Conservation (phyloP, 2,113 vertebrate species). For the Pomatostomus ruficeps region DNA sequence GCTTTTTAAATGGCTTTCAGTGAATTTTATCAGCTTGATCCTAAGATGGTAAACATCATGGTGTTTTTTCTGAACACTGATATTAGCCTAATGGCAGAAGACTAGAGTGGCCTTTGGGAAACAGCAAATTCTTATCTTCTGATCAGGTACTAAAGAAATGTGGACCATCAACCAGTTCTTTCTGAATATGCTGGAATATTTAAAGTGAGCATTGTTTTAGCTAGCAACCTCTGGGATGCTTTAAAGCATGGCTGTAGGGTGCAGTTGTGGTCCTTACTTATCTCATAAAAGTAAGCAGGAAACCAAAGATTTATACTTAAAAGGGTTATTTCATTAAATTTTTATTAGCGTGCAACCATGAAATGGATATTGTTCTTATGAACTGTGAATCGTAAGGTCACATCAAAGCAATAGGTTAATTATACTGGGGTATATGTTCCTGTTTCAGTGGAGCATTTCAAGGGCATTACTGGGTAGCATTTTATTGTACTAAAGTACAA, state of each 20-base stretch:
- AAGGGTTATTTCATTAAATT: background rate
- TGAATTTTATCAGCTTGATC: background rate
- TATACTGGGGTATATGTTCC: background rate
- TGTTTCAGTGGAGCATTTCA: background rate
- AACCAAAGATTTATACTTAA: background rate
- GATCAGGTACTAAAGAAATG: background rate
- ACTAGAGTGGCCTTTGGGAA: background rate
- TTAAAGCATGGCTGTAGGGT: background rate
- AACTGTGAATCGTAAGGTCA: background rate
- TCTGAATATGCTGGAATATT: background rate
- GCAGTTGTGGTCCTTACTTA: background rate
- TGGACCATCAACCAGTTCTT: background rate
- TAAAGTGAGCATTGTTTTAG: background rate
- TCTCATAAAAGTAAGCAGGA: background rate
- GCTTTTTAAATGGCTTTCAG: background rate
- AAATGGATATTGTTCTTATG: background rate
- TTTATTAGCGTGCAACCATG: background rate
- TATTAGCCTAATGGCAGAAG: background rate
- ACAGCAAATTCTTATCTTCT: background rate
- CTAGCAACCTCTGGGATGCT: background rate
- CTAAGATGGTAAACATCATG: background rate
- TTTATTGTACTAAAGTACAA: conserved; percentile 15
- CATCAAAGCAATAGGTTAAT: background rate
- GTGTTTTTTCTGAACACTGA: background rate
- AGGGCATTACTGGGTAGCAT: background rate